Evolutionary conservation across 2,797 vertebrate species (phyloP).

Genomic region (Cirrhinus molitorella): DNA sequence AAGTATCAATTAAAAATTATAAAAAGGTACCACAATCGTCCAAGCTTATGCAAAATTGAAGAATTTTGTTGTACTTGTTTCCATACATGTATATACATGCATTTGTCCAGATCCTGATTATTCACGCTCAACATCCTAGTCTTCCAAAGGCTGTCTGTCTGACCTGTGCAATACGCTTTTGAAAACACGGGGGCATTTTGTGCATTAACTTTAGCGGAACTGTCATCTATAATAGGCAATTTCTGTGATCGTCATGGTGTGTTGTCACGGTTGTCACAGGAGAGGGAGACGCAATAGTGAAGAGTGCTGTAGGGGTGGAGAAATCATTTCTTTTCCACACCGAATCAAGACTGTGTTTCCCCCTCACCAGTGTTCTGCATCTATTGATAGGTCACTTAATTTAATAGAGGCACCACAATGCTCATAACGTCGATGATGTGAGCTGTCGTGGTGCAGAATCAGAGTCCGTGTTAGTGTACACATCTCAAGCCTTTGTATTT

Average conservation of each 20-base stretch:
- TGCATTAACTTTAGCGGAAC: conserved; percentile 62
- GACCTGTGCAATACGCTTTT: conserved; percentile 52
- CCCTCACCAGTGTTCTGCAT: conserved; percentile 45
- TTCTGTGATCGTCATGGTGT: conserved; percentile 66
- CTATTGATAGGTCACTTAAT: conserved; percentile 56
- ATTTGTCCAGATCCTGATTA: not conserved
- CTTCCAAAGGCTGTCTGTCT: conserved; percentile 3
- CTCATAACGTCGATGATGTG: not conserved
- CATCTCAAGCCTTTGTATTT: not conserved
- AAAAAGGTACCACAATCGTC: not conserved
- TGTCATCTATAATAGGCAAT: conserved; percentile 68
- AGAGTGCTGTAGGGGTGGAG: conserved; percentile 51
- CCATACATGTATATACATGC: not conserved
- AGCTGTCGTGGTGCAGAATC: not conserved
- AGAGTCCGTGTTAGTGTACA: not conserved
- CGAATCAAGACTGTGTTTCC: conserved; percentile 50
- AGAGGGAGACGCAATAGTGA: conserved; percentile 42
- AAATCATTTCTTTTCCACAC: conserved; percentile 58
- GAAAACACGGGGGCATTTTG: conserved; percentile 44
- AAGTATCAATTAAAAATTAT: not conserved
- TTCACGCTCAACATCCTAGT: conserved; percentile 4
- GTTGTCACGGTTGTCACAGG: conserved; percentile 65
- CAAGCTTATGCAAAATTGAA: not conserved
- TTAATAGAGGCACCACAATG: conserved; percentile 53
- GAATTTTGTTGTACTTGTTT: not conserved